Evolutionary conservation across 2,113 vertebrate species (phyloP), one percentile per base, ranked within the genome.

Genomic region (Podarcis muralis): DNA sequence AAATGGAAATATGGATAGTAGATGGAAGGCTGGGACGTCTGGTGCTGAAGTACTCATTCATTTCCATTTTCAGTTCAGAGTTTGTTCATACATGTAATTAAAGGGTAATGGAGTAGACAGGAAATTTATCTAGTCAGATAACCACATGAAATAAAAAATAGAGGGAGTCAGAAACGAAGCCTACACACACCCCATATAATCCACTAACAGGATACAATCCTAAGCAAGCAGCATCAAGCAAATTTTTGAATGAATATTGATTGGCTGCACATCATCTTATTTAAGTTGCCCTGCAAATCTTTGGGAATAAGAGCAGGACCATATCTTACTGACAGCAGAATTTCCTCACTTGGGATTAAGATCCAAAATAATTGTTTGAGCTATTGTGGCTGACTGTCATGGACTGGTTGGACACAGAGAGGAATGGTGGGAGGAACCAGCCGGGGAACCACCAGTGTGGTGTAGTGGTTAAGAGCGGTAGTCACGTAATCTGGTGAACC

Each of bases 61-160:
- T 65, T 53, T 76, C 30, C 20, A 43, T 8, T 18, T 87, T 65
- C 74, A 78, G 30, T 65, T 83, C 80, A 75, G 53, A 75, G 35
- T 62, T 80, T 89, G 78, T 74, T 89, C 66, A 48, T 48, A 88
- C 69, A 66, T 85, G 37, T 81, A 75, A 66, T 76, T 76, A 81
- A 83, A 83, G 13, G 35, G 27, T 37, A 89, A 89, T 89, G 77
- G 79, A 75, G 53, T 80, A 74, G 69, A 89, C 9, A 79, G 66
- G 43, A 84, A 84, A 79, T 32, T 27, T 37, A 72, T 80, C 30
- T 80, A 69, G 25, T 40, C 32, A 16, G 71, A 85, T 62, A 74
- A 75, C 13, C 75, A n/a, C 68, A 27, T 30, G 22, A 71, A n/a
- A n/a, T 71, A 71, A 27, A 71, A 71, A 71, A 30, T 15, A 30